phyloP scores from a whole-genome alignment of 2,888 invertebrate genomes.

The Drosophila colorata region DNA sequence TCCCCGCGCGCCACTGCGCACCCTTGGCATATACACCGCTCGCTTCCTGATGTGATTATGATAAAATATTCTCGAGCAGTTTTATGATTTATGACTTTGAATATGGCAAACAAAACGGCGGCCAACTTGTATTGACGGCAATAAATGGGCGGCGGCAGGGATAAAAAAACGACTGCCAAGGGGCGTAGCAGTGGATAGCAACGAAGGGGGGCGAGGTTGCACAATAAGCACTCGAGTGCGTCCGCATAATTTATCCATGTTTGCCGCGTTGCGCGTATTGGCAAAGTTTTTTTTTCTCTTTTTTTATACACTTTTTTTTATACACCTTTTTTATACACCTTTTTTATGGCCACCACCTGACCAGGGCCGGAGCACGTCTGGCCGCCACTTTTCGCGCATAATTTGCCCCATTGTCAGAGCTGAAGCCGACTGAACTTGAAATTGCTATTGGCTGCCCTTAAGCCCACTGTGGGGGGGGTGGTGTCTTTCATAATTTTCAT shows the following conservation, averaged over 20 bases:
- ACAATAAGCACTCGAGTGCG: slow-evolving; percentile 81
- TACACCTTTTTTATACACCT: background rate
- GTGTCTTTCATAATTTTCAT: background rate
- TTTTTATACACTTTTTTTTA: background rate
- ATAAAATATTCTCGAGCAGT: slow-evolving; percentile 81
- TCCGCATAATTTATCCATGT: slow-evolving; percentile 79
- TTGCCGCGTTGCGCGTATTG: slow-evolving; percentile 57
- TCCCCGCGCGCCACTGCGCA: background rate
- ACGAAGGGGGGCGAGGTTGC: slow-evolving; percentile 11
- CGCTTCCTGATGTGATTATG: slow-evolving; percentile 80
- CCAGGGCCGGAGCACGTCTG: slow-evolving; percentile 43
- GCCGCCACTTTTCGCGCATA: slow-evolving; percentile 76
- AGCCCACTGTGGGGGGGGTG: background rate
- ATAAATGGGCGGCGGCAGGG: background rate
- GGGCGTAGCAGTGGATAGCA: slow-evolving; percentile 2
- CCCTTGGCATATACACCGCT: background rate
- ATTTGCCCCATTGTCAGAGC: slow-evolving; percentile 74
- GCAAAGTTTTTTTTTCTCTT: slow-evolving; percentile 43
- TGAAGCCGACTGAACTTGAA: slow-evolving; percentile 38
- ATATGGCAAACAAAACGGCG: slow-evolving; percentile 77
- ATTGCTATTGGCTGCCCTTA: slow-evolving; percentile 36
- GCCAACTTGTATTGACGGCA: slow-evolving; percentile 50
- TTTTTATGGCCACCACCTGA: slow-evolving; percentile 50
- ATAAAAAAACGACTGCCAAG: slow-evolving; percentile 33
- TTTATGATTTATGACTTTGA: slow-evolving; percentile 81